A percentile compares a stretch with the other conserved stretches of the same genome.
These are phyloP conservation scores for Aphodius sticticus DNA, from an alignment of 2,888 invertebrate genomes.

Conservation along the genomic window DNA sequence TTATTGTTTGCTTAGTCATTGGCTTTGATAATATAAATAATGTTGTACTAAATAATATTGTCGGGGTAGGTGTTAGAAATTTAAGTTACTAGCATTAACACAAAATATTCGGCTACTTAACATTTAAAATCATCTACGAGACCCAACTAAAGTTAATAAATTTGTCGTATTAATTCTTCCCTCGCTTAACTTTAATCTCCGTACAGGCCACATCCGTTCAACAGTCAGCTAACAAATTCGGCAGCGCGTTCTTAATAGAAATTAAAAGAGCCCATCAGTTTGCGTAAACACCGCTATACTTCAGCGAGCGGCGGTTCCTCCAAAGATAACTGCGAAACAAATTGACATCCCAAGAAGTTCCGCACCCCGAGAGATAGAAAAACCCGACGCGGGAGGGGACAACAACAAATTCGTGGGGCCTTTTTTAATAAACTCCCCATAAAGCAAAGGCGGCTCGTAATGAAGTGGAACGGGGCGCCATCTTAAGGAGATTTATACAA, in stretches of 20 bases:
- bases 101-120: too few species aligned
- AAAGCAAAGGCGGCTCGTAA: constrained; percentile 29
- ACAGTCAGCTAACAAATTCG: not conserved
- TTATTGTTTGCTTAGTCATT: too few species aligned
- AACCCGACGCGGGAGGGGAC: not conserved
- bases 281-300: not conserved
- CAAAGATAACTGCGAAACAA: not conserved
- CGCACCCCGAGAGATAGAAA: not conserved
- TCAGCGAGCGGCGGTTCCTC: not conserved
- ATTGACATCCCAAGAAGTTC: not conserved
- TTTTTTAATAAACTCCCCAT: constrained; percentile 33
- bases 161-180: not conserved
- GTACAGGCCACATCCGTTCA: not conserved
- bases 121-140: too few species aligned
- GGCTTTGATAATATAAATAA: too few species aligned
- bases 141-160: not conserved
- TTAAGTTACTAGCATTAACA: too few species aligned
- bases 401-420: constrained; percentile 30
- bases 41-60: too few species aligned
- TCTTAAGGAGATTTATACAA: constrained; percentile 33
- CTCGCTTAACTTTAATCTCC: not conserved
- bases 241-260: not conserved
- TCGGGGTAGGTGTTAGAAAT: too few species aligned
- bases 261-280: not conserved
- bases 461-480: constrained; percentile 26